These are phyloP conservation scores for Orthosia gracilis DNA, from an alignment of 2,888 invertebrate species.

Conservation along the genomic window DNA sequence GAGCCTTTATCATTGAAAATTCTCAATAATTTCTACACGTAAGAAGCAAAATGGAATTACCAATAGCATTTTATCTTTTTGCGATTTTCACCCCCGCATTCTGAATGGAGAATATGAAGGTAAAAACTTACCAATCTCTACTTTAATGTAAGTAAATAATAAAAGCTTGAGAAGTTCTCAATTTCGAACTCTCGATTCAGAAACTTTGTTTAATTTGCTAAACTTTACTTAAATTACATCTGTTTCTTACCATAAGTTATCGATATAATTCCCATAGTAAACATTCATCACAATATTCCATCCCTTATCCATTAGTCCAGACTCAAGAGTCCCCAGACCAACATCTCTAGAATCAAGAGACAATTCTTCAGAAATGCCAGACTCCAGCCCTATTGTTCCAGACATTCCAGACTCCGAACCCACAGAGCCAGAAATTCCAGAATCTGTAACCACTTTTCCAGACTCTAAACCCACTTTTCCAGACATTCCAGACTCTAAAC, in stretches of 20 bases:
- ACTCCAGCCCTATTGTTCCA: background rate
- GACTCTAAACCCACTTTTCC: no score
- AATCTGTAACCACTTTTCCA: background rate
- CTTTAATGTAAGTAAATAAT: no score
- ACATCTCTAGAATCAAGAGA: no score
- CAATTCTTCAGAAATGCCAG: no score
- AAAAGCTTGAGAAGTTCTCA: no score
- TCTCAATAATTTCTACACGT: background rate
- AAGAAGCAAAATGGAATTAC: background rate
- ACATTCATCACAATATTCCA: slow-evolving; percentile 45
- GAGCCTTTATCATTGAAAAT: background rate
- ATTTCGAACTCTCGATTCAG: background rate
- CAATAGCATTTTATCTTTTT: no score
- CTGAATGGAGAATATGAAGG: no score
- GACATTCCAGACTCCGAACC: background rate
- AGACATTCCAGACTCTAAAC: no score
- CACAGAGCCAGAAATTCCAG: slow-evolving; percentile 12
- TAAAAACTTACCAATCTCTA: no score
- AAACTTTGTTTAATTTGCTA: background rate
- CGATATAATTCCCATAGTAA: slow-evolving; percentile 53
- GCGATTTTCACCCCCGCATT: no score
- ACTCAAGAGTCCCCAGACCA: no score
- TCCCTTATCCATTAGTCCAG: background rate
- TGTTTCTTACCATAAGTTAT: slow-evolving; percentile 23
- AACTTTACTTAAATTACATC: background rate